Conservation (phyloP, 2,797 vertebrate genomes). For the Halcyon leucocephala region DNA sequence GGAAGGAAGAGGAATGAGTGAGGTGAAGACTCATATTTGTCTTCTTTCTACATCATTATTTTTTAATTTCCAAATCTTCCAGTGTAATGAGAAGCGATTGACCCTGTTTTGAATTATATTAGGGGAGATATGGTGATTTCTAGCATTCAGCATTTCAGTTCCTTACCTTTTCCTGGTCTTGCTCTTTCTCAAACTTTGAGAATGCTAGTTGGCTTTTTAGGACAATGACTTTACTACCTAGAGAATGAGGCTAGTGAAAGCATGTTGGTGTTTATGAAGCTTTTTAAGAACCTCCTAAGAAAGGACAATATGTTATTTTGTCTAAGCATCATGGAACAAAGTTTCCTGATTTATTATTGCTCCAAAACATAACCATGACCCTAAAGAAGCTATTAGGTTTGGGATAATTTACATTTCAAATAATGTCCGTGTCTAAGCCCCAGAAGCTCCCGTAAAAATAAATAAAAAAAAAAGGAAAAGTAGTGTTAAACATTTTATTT, state of each 20-base stretch:
- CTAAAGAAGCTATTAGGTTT: not conserved
- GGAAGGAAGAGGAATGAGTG: not conserved
- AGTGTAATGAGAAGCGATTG: not conserved
- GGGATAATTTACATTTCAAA: not conserved
- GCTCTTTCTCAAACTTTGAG: not conserved
- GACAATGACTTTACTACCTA: not conserved
- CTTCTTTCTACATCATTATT: not conserved
- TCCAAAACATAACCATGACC: not conserved
- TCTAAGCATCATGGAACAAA: not conserved
- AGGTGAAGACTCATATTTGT: not conserved
- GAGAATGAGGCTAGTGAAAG: not conserved
- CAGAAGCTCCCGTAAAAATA: not conserved
- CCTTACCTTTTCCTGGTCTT: not conserved
- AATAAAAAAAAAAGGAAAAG: not conserved
- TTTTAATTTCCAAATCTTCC: not conserved
- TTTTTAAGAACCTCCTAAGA: not conserved
- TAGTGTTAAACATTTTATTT: constrained; percentile 54
- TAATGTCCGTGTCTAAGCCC: not conserved
- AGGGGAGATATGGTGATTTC: not conserved
- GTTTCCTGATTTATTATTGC: not conserved
- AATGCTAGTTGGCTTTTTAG: not conserved
- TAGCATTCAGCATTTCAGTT: not conserved
- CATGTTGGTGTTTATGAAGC: not conserved
- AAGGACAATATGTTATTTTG: not conserved
- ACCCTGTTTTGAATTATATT: not conserved